Base-by-base conservation (phyloP, 2,888 invertebrate genomes). In the Eledone cirrhosa region DNA sequence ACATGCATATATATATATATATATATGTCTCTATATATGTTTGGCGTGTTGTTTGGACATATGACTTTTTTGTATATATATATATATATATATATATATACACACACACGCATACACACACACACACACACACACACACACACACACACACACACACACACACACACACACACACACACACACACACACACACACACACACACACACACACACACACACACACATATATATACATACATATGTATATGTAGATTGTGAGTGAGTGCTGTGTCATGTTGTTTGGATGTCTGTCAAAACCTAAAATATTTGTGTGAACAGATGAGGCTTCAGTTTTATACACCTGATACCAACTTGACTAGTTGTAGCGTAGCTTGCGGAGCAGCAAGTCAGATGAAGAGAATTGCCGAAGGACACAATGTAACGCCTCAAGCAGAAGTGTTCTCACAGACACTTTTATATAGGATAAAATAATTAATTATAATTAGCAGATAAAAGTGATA, bases 31-130 rank as follows among this genome's bases (percentile, higher is more conserved):
- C 3, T 59, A 59, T 59, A n/a, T 13, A 59, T 59, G 24, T 59
- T 3, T 59, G 4, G 19, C 4, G 19, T n/a, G 19, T n/a, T 4
- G 24, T 59, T n/a, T 59, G 19, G 19, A 59, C 24, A 59, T 59
- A 59, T n/a, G n/a, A n/a, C n/a, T n/a, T n/a, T n/a, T n/a, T n/a
- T n/a, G n/a, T n/a, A n/a, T n/a, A n/a, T n/a, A n/a, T 59, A 59
- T 59, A 59, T 59, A 59, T 59, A 59, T 4, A 59, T 59, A n/a
- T 59, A 59, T 59, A 59, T 59, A 59, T 59, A 59, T 59, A 59
- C 24, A 59, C 24, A 59, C 24, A 59, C 24, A 59, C 24, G 24
- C 24, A n/a, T 59, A 59, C 4, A 59, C 24, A 59, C 24, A 59
- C 13, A 59, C 13, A 59, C 13, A 7, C 13, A 59, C 13, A 59